Conservation (phyloP, 1,140 invertebrate species). For the Spodoptera litura region DNA sequence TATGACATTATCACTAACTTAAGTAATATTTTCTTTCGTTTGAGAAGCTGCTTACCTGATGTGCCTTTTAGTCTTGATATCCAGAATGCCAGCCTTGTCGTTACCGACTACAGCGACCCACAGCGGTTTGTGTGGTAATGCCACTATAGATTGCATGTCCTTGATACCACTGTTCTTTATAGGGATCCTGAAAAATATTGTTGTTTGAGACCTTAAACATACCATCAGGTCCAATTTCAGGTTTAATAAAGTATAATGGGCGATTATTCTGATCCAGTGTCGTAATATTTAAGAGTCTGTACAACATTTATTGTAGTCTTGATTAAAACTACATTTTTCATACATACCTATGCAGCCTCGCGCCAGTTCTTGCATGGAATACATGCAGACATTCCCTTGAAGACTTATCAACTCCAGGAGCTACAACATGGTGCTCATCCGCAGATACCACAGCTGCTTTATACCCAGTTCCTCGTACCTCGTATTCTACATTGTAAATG, state of each 20-base stretch:
- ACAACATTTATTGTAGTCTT: too few species aligned
- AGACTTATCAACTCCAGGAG: constrained; percentile 93
- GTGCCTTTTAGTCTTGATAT: constrained; percentile 93
- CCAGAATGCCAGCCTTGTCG: constrained; percentile 95
- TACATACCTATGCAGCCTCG: constrained; percentile 90
- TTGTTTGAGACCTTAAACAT: neutral
- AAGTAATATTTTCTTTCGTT: too few species aligned
- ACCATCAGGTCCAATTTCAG: too few species aligned
- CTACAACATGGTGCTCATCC: constrained; percentile 92
- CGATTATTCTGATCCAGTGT: too few species aligned
- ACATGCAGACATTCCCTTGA: constrained; percentile 94
- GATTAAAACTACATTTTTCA: too few species aligned
- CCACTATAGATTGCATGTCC: constrained; percentile 88
- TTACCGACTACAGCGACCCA: constrained; percentile 95
- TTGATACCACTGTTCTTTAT: constrained; percentile 85
- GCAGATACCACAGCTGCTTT: constrained; percentile 92
- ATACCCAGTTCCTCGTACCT: constrained; percentile 74
- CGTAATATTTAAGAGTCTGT: too few species aligned
- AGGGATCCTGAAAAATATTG: constrained; percentile 71
- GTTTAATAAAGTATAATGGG: too few species aligned
- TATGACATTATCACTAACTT: too few species aligned
- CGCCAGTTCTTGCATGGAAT: constrained; percentile 94
- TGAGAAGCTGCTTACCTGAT: constrained; percentile 86
- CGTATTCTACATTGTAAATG: constrained; percentile 92
- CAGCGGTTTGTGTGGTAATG: constrained; percentile 93